Evolutionary conservation across 2,888 invertebrate species (phyloP).

Genomic region (Pollenia labialis): DNA sequence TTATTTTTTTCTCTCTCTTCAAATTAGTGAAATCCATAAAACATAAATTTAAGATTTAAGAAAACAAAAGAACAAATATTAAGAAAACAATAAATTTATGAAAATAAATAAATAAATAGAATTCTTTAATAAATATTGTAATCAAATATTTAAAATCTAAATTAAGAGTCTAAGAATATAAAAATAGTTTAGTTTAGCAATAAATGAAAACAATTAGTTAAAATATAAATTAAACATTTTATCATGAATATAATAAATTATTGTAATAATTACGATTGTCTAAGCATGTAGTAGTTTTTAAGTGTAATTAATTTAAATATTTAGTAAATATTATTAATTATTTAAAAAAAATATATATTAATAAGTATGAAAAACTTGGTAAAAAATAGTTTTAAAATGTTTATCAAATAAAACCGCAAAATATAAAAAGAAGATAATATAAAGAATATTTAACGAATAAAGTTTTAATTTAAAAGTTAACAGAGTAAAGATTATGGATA

Average conservation of each 20-base stretch:
- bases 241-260: constrained; percentile 46
- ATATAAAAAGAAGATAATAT: constrained; percentile 42
- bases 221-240: constrained; percentile 65
- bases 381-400: constrained; percentile 70
- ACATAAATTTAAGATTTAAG: constrained; percentile 13
- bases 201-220: constrained; percentile 59
- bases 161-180: not conserved
- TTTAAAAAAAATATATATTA: constrained; percentile 33
- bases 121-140: constrained; percentile 37
- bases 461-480: constrained; percentile 1
- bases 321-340: constrained; percentile 70
- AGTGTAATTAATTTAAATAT: constrained; percentile 70
- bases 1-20: constrained; percentile 1
- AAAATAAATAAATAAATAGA: constrained; percentile 9
- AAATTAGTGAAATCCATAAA: constrained; percentile 31
- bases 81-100: constrained; percentile 14
- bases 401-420: constrained; percentile 67
- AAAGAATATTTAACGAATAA: constrained; percentile 41
- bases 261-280: constrained; percentile 55
- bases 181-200: constrained; percentile 15
- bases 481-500: not conserved
- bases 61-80: not conserved
- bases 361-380: constrained; percentile 18
- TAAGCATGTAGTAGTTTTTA: constrained; percentile 66
- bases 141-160: constrained; percentile 37